Base-by-base conservation (phyloP, 2,797 vertebrate species). In the Naso thynnoides region DNA sequence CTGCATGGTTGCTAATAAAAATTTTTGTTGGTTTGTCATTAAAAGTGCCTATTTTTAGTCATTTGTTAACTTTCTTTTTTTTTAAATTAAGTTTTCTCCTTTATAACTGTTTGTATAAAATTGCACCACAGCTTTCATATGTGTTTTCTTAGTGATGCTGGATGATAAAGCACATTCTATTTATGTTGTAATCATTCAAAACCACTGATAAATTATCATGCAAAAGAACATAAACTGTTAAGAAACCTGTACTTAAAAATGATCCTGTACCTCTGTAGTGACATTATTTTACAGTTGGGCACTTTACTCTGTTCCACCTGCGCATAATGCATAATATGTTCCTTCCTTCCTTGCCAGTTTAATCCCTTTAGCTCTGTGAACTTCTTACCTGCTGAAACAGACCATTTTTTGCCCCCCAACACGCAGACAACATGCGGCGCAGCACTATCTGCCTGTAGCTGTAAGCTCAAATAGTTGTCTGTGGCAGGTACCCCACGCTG, bases 321-420 rank as follows among this genome's bases (percentile, higher is more conserved):
- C 53, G 63, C 57, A 5, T 31, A 39, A 66, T 36, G 18, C 23
- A 44, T 55, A 24, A 36, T 49, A 42, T 59, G 6, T 70, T 41
- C 24, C 13, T 49, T 52, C 44, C 8, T 42, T 65, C n/a, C 50
- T 58, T 56, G 36, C 49, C 52, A n/a, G 21, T 67, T 50, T 86
- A 88, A 90, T 87, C 78, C 65, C 48, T 66, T 88, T 63, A 80
- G 68, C 65, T 66, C 75, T 77, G 31, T 78, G 42, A 87, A 82
- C 74, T 76, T 64, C 68, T 66, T 67, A 63, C 70, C 55, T 76
- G 68, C 64, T 68, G 79, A 76, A 85, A 86, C 73, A 73, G 69
- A 88, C 79, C 0, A 73, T 81, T 76, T 86, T 56, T 57, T 54
- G 19, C 72, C 75, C 53, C 33, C 74, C 73, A 73, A 74, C 83